Percentiles rank a stretch among this genome's conserved stretches.
Evolutionary conservation across 2,113 vertebrate species (phyloP).

Genomic region (Galeopterus variegatus): DNA sequence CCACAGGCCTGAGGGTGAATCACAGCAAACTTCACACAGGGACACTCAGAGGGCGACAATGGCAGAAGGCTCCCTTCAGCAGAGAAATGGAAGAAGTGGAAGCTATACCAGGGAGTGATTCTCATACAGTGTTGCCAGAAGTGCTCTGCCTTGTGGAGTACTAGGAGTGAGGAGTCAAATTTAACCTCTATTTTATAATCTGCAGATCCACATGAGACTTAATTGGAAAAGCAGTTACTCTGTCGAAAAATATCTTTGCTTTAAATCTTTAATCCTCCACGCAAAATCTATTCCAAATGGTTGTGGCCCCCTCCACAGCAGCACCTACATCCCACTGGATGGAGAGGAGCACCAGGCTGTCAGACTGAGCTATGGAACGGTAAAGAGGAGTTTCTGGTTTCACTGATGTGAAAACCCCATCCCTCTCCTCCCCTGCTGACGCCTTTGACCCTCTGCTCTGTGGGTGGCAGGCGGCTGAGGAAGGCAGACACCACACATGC

Average conservation of each 20-base stretch:
- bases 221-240: constrained; percentile 14
- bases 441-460: constrained; percentile 46
- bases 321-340: neutral
- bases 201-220: neutral
- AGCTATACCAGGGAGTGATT: neutral
- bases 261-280: constrained; percentile 36
- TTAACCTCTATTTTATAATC: neutral
- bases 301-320: neutral
- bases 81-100: neutral
- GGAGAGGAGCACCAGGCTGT: neutral
- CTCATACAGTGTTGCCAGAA: neutral
- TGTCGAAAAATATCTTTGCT: neutral
- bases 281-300: constrained; percentile 10
- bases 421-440: neutral
- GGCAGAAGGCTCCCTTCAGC: neutral
- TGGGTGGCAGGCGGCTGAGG: constrained; percentile 33
- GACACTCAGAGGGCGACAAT: neutral
- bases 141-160: neutral
- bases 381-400: neutral
- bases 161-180: neutral
- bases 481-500: constrained; percentile 2
- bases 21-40: neutral
- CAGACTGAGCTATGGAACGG: neutral
- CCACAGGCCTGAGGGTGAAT: neutral
- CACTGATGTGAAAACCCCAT: accelerated